phyloP scores from a whole-genome alignment of 1,140 invertebrate genomes.

The Panagrolaimus sp. region DNA sequence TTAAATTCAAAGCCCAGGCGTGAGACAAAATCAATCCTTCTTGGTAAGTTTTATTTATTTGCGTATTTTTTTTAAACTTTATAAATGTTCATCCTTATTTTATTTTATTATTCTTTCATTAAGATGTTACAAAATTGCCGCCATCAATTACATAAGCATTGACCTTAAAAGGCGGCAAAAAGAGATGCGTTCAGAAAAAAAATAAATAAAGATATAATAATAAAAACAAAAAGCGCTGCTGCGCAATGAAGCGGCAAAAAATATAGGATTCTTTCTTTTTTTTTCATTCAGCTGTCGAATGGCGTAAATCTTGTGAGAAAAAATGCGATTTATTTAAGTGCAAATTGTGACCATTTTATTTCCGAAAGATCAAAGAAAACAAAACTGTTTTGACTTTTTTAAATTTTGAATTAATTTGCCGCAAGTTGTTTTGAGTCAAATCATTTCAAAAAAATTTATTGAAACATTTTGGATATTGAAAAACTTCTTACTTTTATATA shows the following conservation, averaged over 20 bases:
- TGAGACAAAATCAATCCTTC: constrained; percentile 13
- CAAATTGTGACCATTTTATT: constrained; percentile 6
- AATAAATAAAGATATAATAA: no score
- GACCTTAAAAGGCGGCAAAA: constrained; percentile 5
- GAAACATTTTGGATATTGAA: no score
- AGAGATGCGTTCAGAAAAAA: background rate
- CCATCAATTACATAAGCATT: constrained; percentile 19
- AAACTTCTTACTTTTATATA: no score
- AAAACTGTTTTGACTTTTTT: background rate
- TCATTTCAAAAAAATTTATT: no score
- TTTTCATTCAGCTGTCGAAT: background rate
- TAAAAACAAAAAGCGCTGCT: background rate
- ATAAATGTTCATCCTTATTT: background rate
- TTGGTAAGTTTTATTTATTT: constrained; percentile 14
- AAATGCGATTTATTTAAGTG: background rate
- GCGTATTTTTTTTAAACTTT: background rate
- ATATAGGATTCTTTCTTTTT: background rate
- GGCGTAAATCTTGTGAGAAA: background rate
- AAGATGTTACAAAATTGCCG: background rate
- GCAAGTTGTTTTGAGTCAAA: background rate
- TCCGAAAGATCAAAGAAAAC: background rate
- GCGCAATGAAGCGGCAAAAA: constrained; percentile 10
- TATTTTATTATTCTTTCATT: background rate
- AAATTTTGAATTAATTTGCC: constrained; percentile 13
- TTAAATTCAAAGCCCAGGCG: background rate